These are phyloP conservation scores for Seriola dumerili DNA, from an alignment of 2,113 vertebrate genomes.

Conservation along the genomic window DNA sequence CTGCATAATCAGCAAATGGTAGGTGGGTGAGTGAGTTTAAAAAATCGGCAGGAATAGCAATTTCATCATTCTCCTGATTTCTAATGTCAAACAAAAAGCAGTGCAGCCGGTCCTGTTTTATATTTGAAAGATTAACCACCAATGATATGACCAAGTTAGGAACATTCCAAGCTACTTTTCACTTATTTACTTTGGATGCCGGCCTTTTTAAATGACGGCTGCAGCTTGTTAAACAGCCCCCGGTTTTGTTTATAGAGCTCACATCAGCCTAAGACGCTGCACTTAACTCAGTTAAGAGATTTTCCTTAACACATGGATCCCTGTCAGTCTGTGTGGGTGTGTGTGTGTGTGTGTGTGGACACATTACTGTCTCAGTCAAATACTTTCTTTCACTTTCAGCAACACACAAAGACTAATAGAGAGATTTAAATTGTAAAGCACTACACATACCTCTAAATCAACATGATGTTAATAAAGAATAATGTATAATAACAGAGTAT, in stretches of 20 bases:
- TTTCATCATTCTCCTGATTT: slow-evolving; percentile 24
- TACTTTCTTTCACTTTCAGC: no score
- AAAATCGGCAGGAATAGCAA: slow-evolving; percentile 13
- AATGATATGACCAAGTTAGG: slow-evolving; percentile 58
- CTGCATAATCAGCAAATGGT: slow-evolving; percentile 33
- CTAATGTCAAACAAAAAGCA: slow-evolving; percentile 3
- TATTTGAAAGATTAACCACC: slow-evolving; percentile 21
- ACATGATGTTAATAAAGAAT: no score
- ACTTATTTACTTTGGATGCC: slow-evolving; percentile 56
- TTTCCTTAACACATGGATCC: slow-evolving; percentile 66
- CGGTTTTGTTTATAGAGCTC: slow-evolving; percentile 60
- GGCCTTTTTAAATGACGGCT: slow-evolving; percentile 41
- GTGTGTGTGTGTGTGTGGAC: slow-evolving; percentile 17
- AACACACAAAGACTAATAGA: no score
- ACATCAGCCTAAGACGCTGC: slow-evolving; percentile 42
- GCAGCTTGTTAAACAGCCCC: slow-evolving; percentile 67
- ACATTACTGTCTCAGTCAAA: no score
- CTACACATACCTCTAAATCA: no score
- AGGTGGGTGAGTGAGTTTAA: not conserved
- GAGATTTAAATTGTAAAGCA: no score
- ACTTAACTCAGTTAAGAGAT: slow-evolving; percentile 45
- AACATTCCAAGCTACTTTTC: slow-evolving; percentile 44
- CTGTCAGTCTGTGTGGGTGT: slow-evolving; percentile 41
- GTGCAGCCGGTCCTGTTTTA: not conserved
- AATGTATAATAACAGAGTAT: no score